Conservation (phyloP, 1,140 invertebrate genomes). For the Drosophila ogumai region DNA sequence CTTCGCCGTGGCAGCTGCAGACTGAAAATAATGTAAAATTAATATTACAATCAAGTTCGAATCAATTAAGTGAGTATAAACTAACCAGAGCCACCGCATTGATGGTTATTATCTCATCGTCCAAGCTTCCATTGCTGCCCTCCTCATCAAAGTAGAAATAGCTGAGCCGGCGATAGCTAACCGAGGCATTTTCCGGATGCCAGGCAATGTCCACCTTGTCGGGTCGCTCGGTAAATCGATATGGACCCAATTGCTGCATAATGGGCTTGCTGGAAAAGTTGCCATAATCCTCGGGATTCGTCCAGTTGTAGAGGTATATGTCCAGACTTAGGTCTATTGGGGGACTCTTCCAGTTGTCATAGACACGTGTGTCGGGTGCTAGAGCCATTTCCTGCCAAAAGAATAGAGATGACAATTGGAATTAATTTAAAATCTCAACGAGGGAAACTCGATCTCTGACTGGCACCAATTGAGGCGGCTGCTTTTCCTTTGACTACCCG, state of each 20-base stretch:
- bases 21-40: constrained; percentile 85
- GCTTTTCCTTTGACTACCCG: constrained; percentile 38
- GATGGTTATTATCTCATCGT: constrained; percentile 91
- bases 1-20: constrained; percentile 88
- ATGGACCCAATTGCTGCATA: constrained; percentile 90
- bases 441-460: constrained; percentile 40
- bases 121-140: constrained; percentile 90
- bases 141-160: constrained; percentile 91
- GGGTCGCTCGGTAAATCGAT: constrained; percentile 89
- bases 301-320: constrained; percentile 93
- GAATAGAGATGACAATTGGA: constrained; percentile 51
- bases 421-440: constrained; percentile 75
- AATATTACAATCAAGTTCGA: too few relatives aligned
- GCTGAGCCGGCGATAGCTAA: constrained; percentile 91
- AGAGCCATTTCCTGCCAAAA: constrained; percentile 87
- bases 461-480: constrained; percentile 44
- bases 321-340: constrained; percentile 91
- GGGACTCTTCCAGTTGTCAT: constrained; percentile 89
- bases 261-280: constrained; percentile 87
- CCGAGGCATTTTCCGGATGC: constrained; percentile 90
- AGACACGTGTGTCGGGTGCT: constrained; percentile 87
- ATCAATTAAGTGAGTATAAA: constrained; percentile 21
- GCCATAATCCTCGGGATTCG: constrained; percentile 88
- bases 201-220: constrained; percentile 90
- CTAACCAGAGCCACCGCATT: constrained; percentile 94